Evolutionary conservation across 2,113 vertebrate species (phyloP).

Genomic region (Notarius lentiginosus): DNA sequence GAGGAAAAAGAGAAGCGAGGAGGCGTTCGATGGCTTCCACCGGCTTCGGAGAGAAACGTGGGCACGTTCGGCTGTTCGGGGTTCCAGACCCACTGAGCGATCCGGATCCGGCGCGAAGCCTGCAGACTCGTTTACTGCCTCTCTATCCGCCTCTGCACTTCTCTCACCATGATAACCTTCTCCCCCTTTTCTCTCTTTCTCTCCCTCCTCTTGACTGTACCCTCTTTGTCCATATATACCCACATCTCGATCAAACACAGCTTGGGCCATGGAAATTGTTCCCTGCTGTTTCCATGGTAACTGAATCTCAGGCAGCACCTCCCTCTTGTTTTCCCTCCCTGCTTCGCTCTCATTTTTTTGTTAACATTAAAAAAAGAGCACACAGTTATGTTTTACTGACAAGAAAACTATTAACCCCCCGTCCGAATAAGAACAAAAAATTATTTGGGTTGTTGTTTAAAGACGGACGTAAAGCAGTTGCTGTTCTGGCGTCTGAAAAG

Average conservation of each 20-base stretch:
- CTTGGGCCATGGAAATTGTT: slow-evolving; percentile 51
- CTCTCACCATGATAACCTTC: slow-evolving; percentile 16
- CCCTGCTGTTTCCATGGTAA: slow-evolving; percentile 74
- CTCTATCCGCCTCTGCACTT: not conserved
- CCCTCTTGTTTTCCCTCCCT: slow-evolving; percentile 51
- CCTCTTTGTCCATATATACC: slow-evolving; percentile 25
- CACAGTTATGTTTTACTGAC: not conserved
- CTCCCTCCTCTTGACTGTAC: slow-evolving; percentile 19
- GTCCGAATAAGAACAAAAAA: not conserved
- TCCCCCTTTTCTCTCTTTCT: slow-evolving; percentile 39
- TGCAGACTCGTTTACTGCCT: not conserved
- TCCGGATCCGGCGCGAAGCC: not conserved
- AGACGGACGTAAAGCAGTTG: not conserved
- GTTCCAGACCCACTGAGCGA: not conserved
- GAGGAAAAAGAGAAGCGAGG: slow-evolving; percentile 33
- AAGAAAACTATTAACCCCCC: not conserved
- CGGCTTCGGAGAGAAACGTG: not conserved
- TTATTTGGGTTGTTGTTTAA: not conserved
- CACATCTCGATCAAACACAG: slow-evolving; percentile 48
- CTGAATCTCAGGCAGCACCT: slow-evolving; percentile 65
- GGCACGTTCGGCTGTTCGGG: not conserved
- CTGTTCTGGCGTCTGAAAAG: not conserved
- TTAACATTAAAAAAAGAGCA: slow-evolving; percentile 56
- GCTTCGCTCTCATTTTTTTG: slow-evolving; percentile 42
- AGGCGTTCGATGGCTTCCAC: slow-evolving; percentile 30